Conservation (phyloP, 2,888 invertebrate genomes). For the Ophion slaviceki region DNA sequence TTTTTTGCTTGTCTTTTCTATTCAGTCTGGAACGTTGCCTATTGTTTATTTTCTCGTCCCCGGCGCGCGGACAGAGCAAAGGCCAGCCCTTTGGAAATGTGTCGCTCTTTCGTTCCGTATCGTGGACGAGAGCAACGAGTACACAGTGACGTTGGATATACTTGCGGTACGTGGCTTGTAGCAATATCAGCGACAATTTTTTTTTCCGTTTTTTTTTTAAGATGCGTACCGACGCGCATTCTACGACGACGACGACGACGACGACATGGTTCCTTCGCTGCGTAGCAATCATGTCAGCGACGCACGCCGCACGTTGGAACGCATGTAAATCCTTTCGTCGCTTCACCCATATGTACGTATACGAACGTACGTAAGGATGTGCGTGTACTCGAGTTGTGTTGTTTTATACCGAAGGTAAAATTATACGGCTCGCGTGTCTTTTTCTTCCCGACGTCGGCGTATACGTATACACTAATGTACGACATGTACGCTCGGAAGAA, state of each 20-base stretch:
- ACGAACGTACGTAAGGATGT: background rate
- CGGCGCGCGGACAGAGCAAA: too few species aligned
- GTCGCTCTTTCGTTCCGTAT: background rate
- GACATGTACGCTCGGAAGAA: background rate
- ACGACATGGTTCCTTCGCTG: slow-evolving; percentile 71
- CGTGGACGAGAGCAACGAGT: background rate
- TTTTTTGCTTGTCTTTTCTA: slow-evolving; percentile 18
- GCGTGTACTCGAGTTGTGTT: background rate
- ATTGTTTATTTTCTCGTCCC: slow-evolving; percentile 2
- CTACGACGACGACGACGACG: slow-evolving; percentile 65
- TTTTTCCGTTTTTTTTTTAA: slow-evolving; percentile 72
- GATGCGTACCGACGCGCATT: slow-evolving; percentile 80
- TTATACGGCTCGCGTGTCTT: slow-evolving; percentile 49
- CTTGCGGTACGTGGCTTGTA: slow-evolving; percentile 55
- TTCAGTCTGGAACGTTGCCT: background rate
- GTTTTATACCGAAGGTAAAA: slow-evolving; percentile 51
- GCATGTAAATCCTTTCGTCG: slow-evolving; percentile 81
- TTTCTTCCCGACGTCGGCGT: background rate
- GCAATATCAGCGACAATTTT: slow-evolving; percentile 55
- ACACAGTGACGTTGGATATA: slow-evolving; percentile 3
- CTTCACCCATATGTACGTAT: slow-evolving; percentile 47
- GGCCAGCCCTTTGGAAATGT: background rate
- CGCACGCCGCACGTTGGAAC: slow-evolving; percentile 78
- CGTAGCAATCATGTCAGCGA: slow-evolving; percentile 81
- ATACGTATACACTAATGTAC: slow-evolving; percentile 8